Evolutionary conservation across 2,888 invertebrate species (phyloP).

Genomic region (Folsomia manolachei): DNA sequence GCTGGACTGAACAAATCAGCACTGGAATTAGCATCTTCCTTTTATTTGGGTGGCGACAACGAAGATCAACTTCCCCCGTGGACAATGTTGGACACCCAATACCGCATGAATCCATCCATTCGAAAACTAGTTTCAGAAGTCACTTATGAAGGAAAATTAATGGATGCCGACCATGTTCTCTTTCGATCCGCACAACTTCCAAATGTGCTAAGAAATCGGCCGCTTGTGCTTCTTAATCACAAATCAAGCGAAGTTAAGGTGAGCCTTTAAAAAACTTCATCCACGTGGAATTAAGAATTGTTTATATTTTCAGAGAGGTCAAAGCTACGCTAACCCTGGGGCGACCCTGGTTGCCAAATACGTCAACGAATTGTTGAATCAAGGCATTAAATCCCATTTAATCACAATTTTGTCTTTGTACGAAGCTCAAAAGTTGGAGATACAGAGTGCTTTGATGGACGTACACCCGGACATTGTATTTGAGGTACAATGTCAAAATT

Average conservation of each 20-base stretch:
- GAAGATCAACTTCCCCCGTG: neutral
- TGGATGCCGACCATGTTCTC: neutral
- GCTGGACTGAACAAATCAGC: conserved; percentile 9
- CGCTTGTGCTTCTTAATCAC: neutral
- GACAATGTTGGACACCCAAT: neutral
- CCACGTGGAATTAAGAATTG: neutral
- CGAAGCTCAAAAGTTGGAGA: neutral
- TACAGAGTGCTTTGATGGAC: no score
- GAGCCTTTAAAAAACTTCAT: neutral
- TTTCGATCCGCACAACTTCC: neutral
- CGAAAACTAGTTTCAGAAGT: conserved; percentile 1
- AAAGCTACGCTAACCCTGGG: neutral
- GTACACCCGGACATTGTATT: no score
- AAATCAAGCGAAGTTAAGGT: neutral
- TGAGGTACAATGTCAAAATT: no score
- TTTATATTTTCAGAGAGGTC: neutral
- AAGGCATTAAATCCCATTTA: neutral
- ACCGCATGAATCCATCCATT: neutral
- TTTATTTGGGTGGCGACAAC: neutral
- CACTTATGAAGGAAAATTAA: neutral
- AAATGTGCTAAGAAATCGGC: neutral
- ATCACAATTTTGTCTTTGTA: neutral
- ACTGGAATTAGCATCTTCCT: neutral
- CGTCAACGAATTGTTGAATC: neutral
- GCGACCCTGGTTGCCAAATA: neutral